Conservation (phyloP, 2,113 vertebrate genomes). For the Chaetura pelagica region DNA sequence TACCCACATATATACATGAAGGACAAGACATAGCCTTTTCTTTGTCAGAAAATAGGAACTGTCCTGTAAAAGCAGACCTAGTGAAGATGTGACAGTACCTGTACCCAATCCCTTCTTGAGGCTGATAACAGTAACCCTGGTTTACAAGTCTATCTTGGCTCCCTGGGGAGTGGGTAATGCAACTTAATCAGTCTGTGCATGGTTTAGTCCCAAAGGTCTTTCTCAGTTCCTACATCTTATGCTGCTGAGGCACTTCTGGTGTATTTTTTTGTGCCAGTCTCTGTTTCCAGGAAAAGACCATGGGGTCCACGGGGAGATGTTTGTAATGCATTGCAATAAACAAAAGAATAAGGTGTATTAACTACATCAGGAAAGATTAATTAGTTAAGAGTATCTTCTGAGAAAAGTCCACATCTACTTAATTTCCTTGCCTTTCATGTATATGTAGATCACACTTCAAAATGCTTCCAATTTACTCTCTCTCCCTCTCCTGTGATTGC, state of each 20-base stretch:
- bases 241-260: slow-evolving; percentile 28
- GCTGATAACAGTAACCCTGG: background rate
- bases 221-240: slow-evolving; percentile 9
- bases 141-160: background rate
- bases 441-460: background rate
- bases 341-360: slow-evolving; percentile 60
- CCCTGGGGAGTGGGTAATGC: background rate
- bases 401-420: slow-evolving; percentile 21
- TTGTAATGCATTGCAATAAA: slow-evolving; percentile 47
- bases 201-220: slow-evolving; percentile 23
- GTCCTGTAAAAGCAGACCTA: background rate
- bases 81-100: background rate
- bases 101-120: background rate
- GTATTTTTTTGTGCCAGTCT: slow-evolving; percentile 19
- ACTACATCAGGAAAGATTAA: slow-evolving; percentile 65
- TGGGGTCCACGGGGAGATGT: background rate
- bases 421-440: slow-evolving; percentile 39
- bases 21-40: background rate
- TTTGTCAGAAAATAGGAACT: background rate
- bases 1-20: background rate
- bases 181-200: background rate
- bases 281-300: slow-evolving; percentile 11
- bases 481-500: background rate
- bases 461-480: background rate
- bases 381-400: slow-evolving; percentile 7